Percentiles rank a stretch among this genome's conserved stretches.
Conservation (phyloP, 2,888 invertebrate genomes). For the Eurytoma californica region DNA sequence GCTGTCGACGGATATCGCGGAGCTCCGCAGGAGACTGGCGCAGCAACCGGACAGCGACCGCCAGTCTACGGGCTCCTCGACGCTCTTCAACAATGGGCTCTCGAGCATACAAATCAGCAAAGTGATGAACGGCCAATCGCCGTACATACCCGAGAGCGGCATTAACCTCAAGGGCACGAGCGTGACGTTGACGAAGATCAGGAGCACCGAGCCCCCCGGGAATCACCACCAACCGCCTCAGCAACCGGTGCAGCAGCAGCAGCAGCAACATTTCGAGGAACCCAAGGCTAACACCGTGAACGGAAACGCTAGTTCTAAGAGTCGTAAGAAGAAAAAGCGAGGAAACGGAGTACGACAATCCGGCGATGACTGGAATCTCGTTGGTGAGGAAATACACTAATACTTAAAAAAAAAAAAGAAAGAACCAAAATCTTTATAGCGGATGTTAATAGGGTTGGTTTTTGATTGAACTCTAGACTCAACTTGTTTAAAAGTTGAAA, state of each 20-base stretch:
- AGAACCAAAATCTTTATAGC: constrained; percentile 48
- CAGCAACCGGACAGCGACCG: constrained; percentile 55
- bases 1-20: constrained; percentile 68
- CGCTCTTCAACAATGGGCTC: constrained; percentile 62
- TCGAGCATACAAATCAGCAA: constrained; percentile 74
- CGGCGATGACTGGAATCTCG: constrained; percentile 75
- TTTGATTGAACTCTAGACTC: constrained; percentile 10
- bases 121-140: constrained; percentile 60
- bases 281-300: constrained; percentile 59
- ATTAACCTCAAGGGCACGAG: constrained; percentile 73
- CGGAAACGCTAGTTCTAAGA: constrained; percentile 63
- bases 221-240: constrained; percentile 47
- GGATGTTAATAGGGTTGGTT: constrained; percentile 48
- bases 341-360: constrained; percentile 69
- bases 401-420: constrained; percentile 31
- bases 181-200: constrained; percentile 72
- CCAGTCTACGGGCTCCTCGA: constrained; percentile 32
- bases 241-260: constrained; percentile 32
- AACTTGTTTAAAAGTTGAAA: neutral
- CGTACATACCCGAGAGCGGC: constrained; percentile 68
- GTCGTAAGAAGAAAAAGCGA: constrained; percentile 73
- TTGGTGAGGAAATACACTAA: constrained; percentile 73
- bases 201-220: constrained; percentile 55
- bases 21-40: constrained; percentile 66
- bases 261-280: constrained; percentile 46